Percentiles rank a stretch among this genome's conserved stretches.
Evolutionary conservation across 2,113 vertebrate species (phyloP).

Genomic region (Silurus meridionalis): DNA sequence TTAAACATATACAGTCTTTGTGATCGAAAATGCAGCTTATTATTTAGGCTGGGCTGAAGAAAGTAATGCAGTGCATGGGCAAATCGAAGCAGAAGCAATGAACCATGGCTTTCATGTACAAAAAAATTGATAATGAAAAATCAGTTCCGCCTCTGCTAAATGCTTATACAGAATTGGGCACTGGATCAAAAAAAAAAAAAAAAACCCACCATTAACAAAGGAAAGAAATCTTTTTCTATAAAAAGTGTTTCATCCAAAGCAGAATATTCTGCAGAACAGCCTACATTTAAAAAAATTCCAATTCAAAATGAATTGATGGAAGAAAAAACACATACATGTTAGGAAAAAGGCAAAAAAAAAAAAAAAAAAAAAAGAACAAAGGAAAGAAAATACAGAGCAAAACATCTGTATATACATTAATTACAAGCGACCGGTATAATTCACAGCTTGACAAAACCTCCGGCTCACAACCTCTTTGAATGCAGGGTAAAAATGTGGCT

Average conservation of each 20-base stretch:
- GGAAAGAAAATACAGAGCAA: constrained; percentile 59
- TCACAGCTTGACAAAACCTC: constrained; percentile 78
- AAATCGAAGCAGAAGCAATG: constrained; percentile 78
- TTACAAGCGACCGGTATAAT: constrained; percentile 76
- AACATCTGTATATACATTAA: constrained; percentile 65
- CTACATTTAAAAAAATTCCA: constrained; percentile 78
- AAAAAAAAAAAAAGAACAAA: constrained; percentile 63
- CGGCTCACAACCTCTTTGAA: constrained; percentile 63
- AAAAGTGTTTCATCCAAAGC: constrained; percentile 77
- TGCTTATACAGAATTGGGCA: constrained; percentile 65
- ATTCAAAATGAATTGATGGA: constrained; percentile 86
- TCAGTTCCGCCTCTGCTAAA: constrained; percentile 67
- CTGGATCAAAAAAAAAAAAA: constrained; percentile 66
- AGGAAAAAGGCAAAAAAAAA: constrained; percentile 57
- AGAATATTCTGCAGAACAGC: constrained; percentile 82
- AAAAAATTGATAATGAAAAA: constrained; percentile 46
- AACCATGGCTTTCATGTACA: constrained; percentile 24
- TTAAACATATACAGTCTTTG: constrained; percentile 71
- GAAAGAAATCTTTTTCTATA: constrained; percentile 88
- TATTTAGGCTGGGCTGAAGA: constrained; percentile 66
- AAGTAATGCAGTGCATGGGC: constrained; percentile 70
- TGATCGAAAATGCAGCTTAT: constrained; percentile 76
- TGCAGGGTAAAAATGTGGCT: constrained; percentile 25
- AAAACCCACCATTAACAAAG: constrained; percentile 68
- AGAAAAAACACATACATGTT: constrained; percentile 66